Evolutionary conservation across 2,113 vertebrate species (phyloP).

Genomic region (Taxidea taxus): DNA sequence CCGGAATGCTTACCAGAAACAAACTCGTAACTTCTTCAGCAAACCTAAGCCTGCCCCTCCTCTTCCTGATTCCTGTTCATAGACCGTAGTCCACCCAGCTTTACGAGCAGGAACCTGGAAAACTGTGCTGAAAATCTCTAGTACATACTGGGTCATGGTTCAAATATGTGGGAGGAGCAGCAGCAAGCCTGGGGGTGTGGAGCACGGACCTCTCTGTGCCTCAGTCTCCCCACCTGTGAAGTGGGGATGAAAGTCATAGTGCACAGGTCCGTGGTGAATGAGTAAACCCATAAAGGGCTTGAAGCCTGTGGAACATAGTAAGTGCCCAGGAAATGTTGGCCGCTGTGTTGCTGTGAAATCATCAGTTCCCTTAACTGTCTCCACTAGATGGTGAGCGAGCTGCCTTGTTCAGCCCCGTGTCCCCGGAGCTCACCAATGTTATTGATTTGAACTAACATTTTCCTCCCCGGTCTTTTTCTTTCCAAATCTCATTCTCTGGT

Average conservation of each 20-base stretch:
- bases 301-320: background rate
- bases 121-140: background rate
- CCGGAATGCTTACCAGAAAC: background rate
- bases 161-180: background rate
- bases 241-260: background rate
- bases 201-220: background rate
- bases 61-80: background rate
- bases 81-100: background rate
- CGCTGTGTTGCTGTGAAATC: background rate
- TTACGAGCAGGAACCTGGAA: background rate
- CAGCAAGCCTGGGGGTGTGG: background rate
- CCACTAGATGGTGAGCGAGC: conserved; percentile 21
- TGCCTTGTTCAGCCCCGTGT: background rate
- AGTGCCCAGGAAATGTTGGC: background rate
- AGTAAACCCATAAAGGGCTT: background rate
- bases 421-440: background rate
- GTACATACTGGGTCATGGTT: rapidly evolving
- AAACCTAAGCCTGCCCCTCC: background rate
- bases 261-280: background rate
- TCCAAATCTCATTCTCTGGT: background rate
- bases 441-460: background rate
- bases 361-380: background rate
- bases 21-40: background rate
- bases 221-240: background rate
- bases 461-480: background rate